A percentile compares a stretch with the other conserved stretches of the same genome.
phyloP scores from a whole-genome alignment of 2,888 invertebrate species.

The Coelinius sp. region DNA sequence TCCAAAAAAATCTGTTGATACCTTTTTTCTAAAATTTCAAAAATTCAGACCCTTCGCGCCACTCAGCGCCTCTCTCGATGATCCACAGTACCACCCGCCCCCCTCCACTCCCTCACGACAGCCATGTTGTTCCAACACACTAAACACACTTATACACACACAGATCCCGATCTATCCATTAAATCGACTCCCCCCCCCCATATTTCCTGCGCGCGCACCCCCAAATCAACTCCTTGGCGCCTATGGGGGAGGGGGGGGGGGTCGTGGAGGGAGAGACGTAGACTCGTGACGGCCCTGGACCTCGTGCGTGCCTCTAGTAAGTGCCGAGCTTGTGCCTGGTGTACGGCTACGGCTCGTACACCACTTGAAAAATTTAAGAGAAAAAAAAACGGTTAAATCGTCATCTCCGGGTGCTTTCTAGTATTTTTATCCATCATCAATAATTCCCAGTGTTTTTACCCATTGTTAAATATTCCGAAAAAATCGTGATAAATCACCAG shows the following conservation, averaged over 20 bases:
- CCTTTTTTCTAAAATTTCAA: background rate
- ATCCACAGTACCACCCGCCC: background rate
- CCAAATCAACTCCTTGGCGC: background rate
- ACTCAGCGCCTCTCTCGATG: background rate
- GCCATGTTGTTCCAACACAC: background rate
- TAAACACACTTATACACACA: background rate
- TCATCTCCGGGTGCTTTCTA: background rate
- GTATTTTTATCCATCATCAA: background rate
- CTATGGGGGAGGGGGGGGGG: no score
- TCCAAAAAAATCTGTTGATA: background rate
- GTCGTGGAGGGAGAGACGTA: background rate
- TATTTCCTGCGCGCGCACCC: background rate
- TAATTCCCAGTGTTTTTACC: background rate
- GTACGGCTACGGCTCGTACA: conserved; percentile 18
- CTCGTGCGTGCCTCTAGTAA: conserved; percentile 54
- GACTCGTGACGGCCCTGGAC: conserved; percentile 53
- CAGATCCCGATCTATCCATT: background rate
- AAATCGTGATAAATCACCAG: background rate
- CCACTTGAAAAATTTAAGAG: background rate
- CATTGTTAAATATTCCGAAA: background rate
- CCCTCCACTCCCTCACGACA: background rate
- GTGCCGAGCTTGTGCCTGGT: conserved; percentile 32
- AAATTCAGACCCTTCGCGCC: background rate
- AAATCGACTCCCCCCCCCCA: background rate
- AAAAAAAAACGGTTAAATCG: background rate